Conservation (phyloP, 1,140 invertebrate species). For the Aphis craccivora region DNA sequence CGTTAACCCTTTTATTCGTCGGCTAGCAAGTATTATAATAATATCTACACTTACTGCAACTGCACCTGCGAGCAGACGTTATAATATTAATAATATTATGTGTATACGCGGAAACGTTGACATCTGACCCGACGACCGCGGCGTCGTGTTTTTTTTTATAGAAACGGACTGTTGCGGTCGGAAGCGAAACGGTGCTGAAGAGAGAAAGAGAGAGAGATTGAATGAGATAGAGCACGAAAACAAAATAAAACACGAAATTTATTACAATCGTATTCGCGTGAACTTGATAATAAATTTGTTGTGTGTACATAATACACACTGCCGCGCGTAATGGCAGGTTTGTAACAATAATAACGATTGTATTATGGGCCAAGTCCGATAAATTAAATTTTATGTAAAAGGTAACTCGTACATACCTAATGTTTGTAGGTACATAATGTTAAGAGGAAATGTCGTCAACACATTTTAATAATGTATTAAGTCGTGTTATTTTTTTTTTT, state of each 20-base stretch:
- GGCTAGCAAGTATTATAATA: not conserved
- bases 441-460: slow-evolving; percentile 7
- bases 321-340: not conserved
- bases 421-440: not conserved
- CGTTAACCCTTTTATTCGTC: slow-evolving; percentile 29
- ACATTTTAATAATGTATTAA: not conserved
- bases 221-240: not conserved
- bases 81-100: not conserved
- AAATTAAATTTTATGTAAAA: not conserved
- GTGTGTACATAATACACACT: not conserved
- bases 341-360: not conserved
- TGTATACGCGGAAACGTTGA: slow-evolving; percentile 33
- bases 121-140: slow-evolving; percentile 26
- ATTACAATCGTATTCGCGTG: not conserved
- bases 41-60: not conserved
- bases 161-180: not conserved
- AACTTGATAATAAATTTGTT: not conserved
- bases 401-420: not conserved
- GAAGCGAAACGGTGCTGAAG: not conserved
- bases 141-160: too few relatives aligned
- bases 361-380: not conserved
- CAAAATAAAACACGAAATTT: not conserved
- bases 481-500: not conserved
- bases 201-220: not conserved
- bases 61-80: slow-evolving; percentile 43